Base-by-base conservation (phyloP, 2,113 vertebrate species). In the Morphnarchus princeps region DNA sequence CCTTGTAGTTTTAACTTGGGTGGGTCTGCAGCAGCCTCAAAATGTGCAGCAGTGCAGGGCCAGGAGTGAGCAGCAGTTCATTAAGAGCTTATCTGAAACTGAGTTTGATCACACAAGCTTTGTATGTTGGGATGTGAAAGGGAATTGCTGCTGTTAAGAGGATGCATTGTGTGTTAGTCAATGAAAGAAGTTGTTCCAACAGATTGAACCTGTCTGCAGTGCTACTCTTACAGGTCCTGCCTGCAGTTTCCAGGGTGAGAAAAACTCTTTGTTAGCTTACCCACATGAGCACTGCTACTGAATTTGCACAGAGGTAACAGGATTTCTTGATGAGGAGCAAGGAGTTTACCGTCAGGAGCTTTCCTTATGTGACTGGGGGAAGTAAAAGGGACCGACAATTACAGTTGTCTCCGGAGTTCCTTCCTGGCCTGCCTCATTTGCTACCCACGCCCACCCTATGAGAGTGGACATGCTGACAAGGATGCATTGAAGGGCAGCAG, bases 381-480 rank as follows among this genome's bases (percentile, higher is more conserved):
- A 52, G 61, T 29, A 36, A 72, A 83, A 70, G 13, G 49, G 36
- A 11, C 22, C 6, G 11, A 45, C 66, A 54, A 2, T 42, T 43
- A 16, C 20, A 40, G 11, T 28, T 74, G 34, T 62, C 54, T 82
- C 52, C 14, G 40, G 70, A 62, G 11, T 25, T 61, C 28, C 52
- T 63, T 66, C 11, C 8, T 82, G 89, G 42, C 31, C 61, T 54
- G 59, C 9, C 14, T 74, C 3, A 0, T 36, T 86, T 36, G 13
- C 70, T 55, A 13, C 42, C 22, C 22, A 14, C 0, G 4, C 45
- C 36, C 65, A 36, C 25, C 52, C 80, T 13, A 8, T 0, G 1
- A 18, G 14, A 45, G 13, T 6, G 52, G 47, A 22, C 1, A 0
- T 36, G 47, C 15, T 76, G 55, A n/a, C 13, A 14, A 9, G 61